Conservation (phyloP, 2,888 invertebrate genomes). For the Salpingus planirostris region DNA sequence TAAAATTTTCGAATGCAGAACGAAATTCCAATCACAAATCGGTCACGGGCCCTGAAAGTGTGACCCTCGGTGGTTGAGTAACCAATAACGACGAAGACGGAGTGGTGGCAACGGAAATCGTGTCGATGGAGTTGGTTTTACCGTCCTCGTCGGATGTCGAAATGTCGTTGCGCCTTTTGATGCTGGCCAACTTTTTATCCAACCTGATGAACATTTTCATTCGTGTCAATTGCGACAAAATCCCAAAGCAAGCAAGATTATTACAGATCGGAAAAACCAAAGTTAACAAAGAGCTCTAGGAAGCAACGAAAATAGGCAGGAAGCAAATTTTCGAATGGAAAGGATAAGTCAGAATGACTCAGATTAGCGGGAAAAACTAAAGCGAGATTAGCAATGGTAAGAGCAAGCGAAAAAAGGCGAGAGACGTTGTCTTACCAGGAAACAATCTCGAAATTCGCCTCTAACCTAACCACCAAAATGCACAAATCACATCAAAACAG, state of each 20-base stretch:
- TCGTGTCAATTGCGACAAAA: no score
- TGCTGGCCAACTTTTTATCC: slow-evolving; percentile 50
- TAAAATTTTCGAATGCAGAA: no score
- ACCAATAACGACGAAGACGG: slow-evolving; percentile 22
- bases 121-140: slow-evolving; percentile 31
- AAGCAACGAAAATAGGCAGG: no score
- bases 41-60: slow-evolving; percentile 54
- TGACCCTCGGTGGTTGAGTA: slow-evolving; percentile 38
- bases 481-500: no score
- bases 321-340: no score
- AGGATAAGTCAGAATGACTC: neutral
- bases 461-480: slow-evolving; percentile 1
- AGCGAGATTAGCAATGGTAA: no score
- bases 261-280: no score
- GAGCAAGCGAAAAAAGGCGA: no score
- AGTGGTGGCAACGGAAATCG: slow-evolving; percentile 27
- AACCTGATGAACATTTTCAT: no score
- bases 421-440: slow-evolving; percentile 17
- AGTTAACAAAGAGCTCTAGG: no score
- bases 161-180: slow-evolving; percentile 33
- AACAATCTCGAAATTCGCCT: slow-evolving; percentile 10
- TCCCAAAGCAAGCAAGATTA: no score
- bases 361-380: no score
- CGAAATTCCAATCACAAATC: slow-evolving; percentile 42
- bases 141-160: slow-evolving; percentile 34